Base-by-base conservation (phyloP, 2,797 vertebrate genomes). In the Eulemur rubriventer region DNA sequence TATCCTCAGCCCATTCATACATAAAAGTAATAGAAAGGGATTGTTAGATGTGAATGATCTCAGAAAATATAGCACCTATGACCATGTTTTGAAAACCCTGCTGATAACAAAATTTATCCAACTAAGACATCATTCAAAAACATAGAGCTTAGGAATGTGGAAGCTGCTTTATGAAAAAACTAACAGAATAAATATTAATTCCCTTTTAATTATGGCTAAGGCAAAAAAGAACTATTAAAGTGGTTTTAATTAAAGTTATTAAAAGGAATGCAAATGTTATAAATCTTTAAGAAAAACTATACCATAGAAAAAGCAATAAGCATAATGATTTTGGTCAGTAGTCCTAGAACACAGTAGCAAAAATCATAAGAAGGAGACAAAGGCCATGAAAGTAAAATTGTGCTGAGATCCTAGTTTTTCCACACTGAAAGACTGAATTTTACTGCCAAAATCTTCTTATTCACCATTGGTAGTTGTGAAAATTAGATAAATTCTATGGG, bases 191-290 rank as follows among this genome's bases (percentile, higher is more conserved):
- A 43, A 78, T 13, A 72, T 84, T 59, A 65, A 84, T 55, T 67
- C 33, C 12, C 10, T 88, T 92, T 88, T 80, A 97, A 89, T 88
- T 84, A 91, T 59, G 46, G n/a, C 30, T 38, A 59, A 76, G 22
- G 46, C 9, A 17, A 83, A 41, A 50, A 85, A 61, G 20, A 83
- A 80, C 6, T 20, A 87, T 38, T 87, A 72, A 79, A 55, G 24
- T 73, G 88, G 55, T 63, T 91, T 89, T 90, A 83, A 95, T 83
- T 92, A 78, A 93, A 93, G 22, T 78, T 67, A 57, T n/a, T 30
- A 94, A 84, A 95, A 94, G n/a, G 24, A 80, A 73, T 38, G 9
- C 73, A 87, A 94, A 55, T 63, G 4, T 61, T 76, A 85, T 81
- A 75, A 61, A 57, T 61, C 6, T 59, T 89, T 85, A 43, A 63